A percentile compares a stretch with the other conserved stretches of the same genome.
Conservation (phyloP, 2,888 invertebrate species). For the Marasmarcha lunaedactyla region DNA sequence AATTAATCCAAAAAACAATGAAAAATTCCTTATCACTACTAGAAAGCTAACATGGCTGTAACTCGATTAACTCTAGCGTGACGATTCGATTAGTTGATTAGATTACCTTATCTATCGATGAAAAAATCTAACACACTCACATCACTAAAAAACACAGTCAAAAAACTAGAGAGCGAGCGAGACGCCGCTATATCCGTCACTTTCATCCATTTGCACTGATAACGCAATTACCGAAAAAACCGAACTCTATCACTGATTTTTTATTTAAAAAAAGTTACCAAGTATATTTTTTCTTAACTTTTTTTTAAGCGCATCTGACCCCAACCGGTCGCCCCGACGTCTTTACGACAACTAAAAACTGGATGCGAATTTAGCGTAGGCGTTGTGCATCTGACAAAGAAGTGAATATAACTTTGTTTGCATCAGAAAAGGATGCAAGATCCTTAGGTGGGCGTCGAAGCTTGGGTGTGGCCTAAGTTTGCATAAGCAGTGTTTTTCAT, state of each 20-base stretch:
- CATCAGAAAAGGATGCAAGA: conserved; percentile 27
- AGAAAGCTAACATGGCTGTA: too few relatives aligned
- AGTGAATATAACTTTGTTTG: conserved; percentile 18
- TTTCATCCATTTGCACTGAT: conserved; percentile 22
- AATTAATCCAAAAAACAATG: too few relatives aligned
- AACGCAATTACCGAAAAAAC: conserved; percentile 10
- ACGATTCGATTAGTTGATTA: too few relatives aligned
- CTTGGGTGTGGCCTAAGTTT: conserved; percentile 47
- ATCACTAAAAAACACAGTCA: conserved; percentile 28
- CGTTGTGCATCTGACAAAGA: conserved; percentile 42
- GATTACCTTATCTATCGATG: conserved; percentile 5
- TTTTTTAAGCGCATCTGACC: conserved; percentile 24
- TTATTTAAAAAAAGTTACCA: conserved; percentile 22
- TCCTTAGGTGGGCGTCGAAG: conserved; percentile 40
- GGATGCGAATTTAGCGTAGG: conserved; percentile 50
- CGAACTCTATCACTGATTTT: conserved; percentile 21
- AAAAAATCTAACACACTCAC: conserved; percentile 28
- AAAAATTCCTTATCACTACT: too few relatives aligned
- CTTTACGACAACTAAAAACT: conserved; percentile 63
- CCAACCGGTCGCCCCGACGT: conserved; percentile 33
- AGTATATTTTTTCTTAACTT: conserved; percentile 27
- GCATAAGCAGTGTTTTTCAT: conserved; percentile 40
- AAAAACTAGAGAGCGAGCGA: conserved; percentile 24
- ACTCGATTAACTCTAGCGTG: too few relatives aligned
- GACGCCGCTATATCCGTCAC: conserved; percentile 21